Conservation (phyloP, 1,140 invertebrate genomes). For the Rhyzopertha dominica region DNA sequence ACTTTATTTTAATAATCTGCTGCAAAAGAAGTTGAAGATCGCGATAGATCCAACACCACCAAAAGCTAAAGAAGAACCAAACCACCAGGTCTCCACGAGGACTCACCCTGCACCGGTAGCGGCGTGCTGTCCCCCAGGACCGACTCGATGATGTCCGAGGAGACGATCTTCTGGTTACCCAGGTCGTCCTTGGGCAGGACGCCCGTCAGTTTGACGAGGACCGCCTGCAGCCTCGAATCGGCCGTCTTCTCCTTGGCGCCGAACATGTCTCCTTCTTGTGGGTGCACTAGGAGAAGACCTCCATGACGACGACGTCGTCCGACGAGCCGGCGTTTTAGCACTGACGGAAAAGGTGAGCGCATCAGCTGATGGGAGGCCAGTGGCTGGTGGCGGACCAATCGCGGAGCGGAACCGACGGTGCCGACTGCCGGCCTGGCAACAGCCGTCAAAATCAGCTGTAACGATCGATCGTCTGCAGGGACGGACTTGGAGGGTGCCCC, state of each 20-base stretch:
- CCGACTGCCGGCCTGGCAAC: conserved; percentile 39
- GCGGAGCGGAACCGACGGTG: conserved; percentile 23
- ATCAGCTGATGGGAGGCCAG: conserved; percentile 26
- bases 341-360: neutral
- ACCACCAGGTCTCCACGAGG: too few relatives aligned
- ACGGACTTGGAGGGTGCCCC: too few relatives aligned
- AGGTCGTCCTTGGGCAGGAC: conserved; percentile 34
- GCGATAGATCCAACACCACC: too few relatives aligned
- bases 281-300: neutral
- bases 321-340: conserved; percentile 1
- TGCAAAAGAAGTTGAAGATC: too few relatives aligned
- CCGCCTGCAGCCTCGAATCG: conserved; percentile 34
- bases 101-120: conserved; percentile 27
- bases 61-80: too few relatives aligned
- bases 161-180: conserved; percentile 34
- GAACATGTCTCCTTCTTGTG: conserved; percentile 30
- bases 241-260: conserved; percentile 28
- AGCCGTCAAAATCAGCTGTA: conserved; percentile 44
- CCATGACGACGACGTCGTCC: neutral
- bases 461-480: conserved; percentile 30
- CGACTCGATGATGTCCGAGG: conserved; percentile 40
- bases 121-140: conserved; percentile 36
- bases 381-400: conserved; percentile 29
- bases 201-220: conserved; percentile 35
- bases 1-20: too few relatives aligned